Base-by-base conservation (phyloP, 92 coral and sea anemone genomes). In the Heliopora coerulea region DNA sequence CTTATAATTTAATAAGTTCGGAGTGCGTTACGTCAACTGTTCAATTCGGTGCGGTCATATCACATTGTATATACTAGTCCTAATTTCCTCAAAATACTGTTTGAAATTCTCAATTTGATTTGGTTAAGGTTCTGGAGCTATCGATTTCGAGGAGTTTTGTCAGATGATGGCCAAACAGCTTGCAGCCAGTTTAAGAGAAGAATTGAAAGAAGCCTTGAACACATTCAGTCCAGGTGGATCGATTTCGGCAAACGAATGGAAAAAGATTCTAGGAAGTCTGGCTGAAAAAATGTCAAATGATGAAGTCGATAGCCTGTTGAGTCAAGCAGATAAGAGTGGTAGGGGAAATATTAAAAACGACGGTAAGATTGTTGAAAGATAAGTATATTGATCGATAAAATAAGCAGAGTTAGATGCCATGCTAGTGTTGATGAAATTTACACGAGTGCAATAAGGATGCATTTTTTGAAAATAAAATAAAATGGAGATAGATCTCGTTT, bases 121-220 rank as follows among this genome's bases (percentile, higher is more conserved):
- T 46, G 7, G 2, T 15, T 6, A 6, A 88, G 92, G 92, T 15
- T 78, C 85, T 75, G 92, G 92, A 12, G 73, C 86, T 39, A 88
- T 88, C 17, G 92, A 88, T 72, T 88, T 88, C 33, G 83, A 87
- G 17, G 96, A 89, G 62, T 89, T 89, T 49, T 81, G 83, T 1
- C 81, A 88, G 13, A 83, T 89, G 91, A 89, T 89, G 96, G 96
- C 90, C 46, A 59, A 86, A 32, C 86, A 89, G 64, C 82, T 88
- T 85, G 86, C 83, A 49, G 95, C 86, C n/a, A 67, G 85, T 0
- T 90, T 86, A 62, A 72, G 78, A 15, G 96, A 89, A 14, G 96
- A 89, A 61, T 83, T 89, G 56, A 54, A 78, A n/a, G 96, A 89
- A 50, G 96, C 96, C 1, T 89, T 89, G 72, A 78, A 88, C 29